These are phyloP conservation scores for Chiloscyllium punctatum DNA, from an alignment of 2,797 vertebrate species.

Conservation along the genomic window DNA sequence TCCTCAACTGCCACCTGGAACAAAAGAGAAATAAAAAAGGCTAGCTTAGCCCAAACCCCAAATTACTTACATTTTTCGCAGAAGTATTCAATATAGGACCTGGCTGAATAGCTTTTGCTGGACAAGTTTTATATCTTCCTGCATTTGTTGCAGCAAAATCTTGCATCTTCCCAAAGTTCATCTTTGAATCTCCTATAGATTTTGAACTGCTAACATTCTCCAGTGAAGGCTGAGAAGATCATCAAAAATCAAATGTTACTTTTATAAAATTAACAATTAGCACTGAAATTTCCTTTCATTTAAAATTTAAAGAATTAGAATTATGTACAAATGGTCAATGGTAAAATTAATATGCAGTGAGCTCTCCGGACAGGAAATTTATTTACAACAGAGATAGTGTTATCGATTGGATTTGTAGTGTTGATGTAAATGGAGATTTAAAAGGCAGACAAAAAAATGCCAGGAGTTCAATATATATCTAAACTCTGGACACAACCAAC, in stretches of 20 bases:
- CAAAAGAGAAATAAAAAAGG: background rate
- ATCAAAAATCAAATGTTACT: background rate
- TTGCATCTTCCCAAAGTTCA: conserved; percentile 36
- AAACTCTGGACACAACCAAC: background rate
- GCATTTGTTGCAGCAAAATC: background rate
- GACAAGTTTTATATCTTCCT: conserved; percentile 14
- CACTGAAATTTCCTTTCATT: background rate
- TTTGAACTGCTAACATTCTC: conserved; percentile 30
- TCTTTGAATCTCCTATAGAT: conserved; percentile 28
- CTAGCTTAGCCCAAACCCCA: background rate
- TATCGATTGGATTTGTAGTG: background rate
- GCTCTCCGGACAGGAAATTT: background rate
- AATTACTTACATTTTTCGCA: conserved; percentile 3
- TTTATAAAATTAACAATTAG: background rate
- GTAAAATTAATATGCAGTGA: background rate
- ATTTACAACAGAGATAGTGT: background rate
- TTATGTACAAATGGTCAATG: background rate
- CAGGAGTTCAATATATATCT: background rate
- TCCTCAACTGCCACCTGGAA: background rate
- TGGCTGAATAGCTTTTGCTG: conserved; percentile 1
- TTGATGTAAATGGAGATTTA: background rate
- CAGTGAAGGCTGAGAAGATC: conserved; percentile 18
- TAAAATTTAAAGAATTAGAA: background rate
- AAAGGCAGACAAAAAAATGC: background rate
- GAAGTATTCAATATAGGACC: background rate